These are phyloP conservation scores for Lasiommata megera DNA, from an alignment of 2,888 invertebrate species.

Conservation along the genomic window DNA sequence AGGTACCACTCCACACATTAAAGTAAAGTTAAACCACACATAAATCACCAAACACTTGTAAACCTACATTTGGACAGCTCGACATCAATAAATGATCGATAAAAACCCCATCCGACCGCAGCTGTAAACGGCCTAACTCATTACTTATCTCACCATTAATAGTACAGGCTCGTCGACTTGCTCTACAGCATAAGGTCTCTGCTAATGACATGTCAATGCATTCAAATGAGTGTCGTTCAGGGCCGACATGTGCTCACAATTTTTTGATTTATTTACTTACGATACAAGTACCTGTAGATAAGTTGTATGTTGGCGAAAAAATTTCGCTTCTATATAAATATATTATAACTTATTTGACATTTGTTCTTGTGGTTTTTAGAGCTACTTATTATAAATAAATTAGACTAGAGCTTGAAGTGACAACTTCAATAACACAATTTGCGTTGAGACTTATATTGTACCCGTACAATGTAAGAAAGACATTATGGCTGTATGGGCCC, in stretches of 20 bases:
- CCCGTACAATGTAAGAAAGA: too few species aligned
- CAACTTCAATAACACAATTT: too few species aligned
- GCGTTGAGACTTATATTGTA: too few species aligned
- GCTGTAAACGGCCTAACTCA: constrained; percentile 54
- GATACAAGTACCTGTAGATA: background rate
- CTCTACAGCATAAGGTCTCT: constrained; percentile 39
- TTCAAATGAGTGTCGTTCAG: constrained; percentile 14
- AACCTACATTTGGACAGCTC: constrained; percentile 47
- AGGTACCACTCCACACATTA: constrained; percentile 12
- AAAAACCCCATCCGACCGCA: constrained; percentile 47
- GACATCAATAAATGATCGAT: constrained; percentile 61
- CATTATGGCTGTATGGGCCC: too few species aligned
- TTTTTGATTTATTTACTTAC: background rate
- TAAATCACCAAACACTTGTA: constrained; percentile 39
- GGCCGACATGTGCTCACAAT: background rate
- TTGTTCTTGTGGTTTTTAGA: too few species aligned
- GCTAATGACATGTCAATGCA: constrained; percentile 47
- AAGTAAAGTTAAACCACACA: constrained; percentile 25
- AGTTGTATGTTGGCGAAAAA: background rate
- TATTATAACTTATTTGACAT: too few species aligned
- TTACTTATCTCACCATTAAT: constrained; percentile 69
- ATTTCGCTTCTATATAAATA: background rate
- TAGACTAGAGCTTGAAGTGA: too few species aligned
- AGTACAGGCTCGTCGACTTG: constrained; percentile 61
- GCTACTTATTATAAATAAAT: too few species aligned